Conservation (phyloP, 2,113 vertebrate species). For the Boulengeromyrus knoepffleri region DNA sequence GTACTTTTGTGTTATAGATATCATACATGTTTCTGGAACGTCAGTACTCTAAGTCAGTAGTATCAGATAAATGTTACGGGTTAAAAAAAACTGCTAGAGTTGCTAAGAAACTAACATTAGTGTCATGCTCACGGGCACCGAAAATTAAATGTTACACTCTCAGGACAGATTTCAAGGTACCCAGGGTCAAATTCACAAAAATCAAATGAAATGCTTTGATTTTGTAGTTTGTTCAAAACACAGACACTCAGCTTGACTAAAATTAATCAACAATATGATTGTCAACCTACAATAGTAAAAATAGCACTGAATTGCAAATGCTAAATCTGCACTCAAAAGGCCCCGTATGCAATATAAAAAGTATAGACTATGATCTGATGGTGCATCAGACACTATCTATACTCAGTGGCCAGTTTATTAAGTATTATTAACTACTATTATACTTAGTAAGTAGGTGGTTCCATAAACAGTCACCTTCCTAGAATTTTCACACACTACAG, state of each 20-base stretch:
- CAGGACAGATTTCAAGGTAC: neutral
- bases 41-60: neutral
- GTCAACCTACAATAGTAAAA: neutral
- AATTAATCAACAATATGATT: neutral
- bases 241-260: neutral
- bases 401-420: neutral
- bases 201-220: neutral
- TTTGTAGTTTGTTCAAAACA: neutral
- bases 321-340: neutral
- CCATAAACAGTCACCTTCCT: neutral
- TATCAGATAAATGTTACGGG: neutral
- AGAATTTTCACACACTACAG: neutral
- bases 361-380: neutral
- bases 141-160: neutral
- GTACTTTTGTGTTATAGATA: neutral
- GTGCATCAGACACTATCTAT: neutral
- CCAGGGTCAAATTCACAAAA: neutral
- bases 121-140: neutral
- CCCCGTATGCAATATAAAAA: neutral
- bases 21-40: neutral
- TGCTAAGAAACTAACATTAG: neutral
- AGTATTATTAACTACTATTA: neutral
- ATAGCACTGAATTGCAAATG: neutral
- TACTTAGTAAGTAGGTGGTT: neutral
- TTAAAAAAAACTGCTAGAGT: neutral